Evolutionary conservation across 2,797 vertebrate species (phyloP), one percentile per base, ranked within the genome.

Genomic region (Xenopus petersii): DNA sequence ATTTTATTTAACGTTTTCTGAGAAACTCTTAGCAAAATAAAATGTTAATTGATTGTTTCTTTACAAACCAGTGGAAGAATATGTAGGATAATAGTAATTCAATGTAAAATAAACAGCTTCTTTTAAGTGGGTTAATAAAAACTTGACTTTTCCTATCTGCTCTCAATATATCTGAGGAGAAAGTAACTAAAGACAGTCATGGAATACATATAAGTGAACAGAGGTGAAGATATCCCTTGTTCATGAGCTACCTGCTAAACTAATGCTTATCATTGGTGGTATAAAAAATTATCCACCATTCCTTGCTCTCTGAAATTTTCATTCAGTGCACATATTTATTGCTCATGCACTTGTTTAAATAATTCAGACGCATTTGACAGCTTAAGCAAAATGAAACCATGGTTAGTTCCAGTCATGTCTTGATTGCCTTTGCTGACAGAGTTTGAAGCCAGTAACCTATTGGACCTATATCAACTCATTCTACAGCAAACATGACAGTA

Each of bases 381-480:
- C 33, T 76, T 65, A 65, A 70, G 16, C 54, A 65, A 60, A 62
- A 70, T 21, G 61, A 75, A 64, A 67, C 17, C 33, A 60, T 61
- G 21, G 30, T 49, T 69, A 48, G 61, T 60, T 65, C 66, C 66
- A 24, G 46, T 69, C 71, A 73, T 73, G 54, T 70, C 47, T 24
- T 33, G 66, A 74, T 79, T 77, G 12, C 75, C 77, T 83, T 77
- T 70, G 42, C 72, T 79, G 70, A 79, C 54, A 79, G 80, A 60
- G 81, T 64, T 81, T 67, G 56, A 74, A 76, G 66, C 49, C 80
- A 84, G 24, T 62, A 79, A 77, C 80, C 78, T 84, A 84, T 75
- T 74, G 80, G 51, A 42, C 75, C 67, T 47, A 10, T 63, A 49
- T 80, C 73, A 76, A 74, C 55, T 81, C 69, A 54, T n/a, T 10